Evolutionary conservation across 2,888 invertebrate species (phyloP).

Genomic region (Thymelicus lineola): DNA sequence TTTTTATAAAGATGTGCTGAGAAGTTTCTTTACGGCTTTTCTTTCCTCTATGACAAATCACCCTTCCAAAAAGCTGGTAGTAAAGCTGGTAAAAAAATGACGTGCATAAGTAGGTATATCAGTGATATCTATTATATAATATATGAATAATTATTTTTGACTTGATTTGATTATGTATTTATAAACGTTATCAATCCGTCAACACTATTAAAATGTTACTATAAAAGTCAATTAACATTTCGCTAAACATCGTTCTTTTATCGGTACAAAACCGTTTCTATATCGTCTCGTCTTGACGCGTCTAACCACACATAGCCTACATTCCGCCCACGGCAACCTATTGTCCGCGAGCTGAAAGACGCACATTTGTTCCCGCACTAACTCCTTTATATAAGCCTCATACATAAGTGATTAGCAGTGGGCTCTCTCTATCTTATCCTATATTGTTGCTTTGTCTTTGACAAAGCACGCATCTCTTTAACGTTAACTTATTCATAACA

Average conservation of each 20-base stretch:
- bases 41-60: too few species aligned
- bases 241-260: not conserved
- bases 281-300: slow-evolving; percentile 13
- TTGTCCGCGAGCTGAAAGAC: slow-evolving; percentile 44
- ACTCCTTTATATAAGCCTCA: slow-evolving; percentile 46
- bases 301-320: slow-evolving; percentile 8
- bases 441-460: slow-evolving; percentile 40
- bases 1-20: too few species aligned
- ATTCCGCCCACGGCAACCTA: slow-evolving; percentile 38
- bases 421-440: slow-evolving; percentile 41
- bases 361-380: slow-evolving; percentile 43
- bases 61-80: too few species aligned
- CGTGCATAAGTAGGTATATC: too few species aligned
- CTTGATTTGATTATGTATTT: too few species aligned
- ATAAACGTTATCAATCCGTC: not conserved
- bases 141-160: too few species aligned
- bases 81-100: too few species aligned
- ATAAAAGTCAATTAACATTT: not conserved
- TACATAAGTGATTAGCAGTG: slow-evolving; percentile 46
- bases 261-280: slow-evolving; percentile 7
- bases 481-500: slow-evolving; percentile 24
- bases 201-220: too few species aligned
- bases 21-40: too few species aligned
- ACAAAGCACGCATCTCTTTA: slow-evolving; percentile 29
- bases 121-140: too few species aligned